Evolutionary conservation across 2,888 invertebrate genomes (phyloP).

Genomic region (Dolomedes plantarius): DNA sequence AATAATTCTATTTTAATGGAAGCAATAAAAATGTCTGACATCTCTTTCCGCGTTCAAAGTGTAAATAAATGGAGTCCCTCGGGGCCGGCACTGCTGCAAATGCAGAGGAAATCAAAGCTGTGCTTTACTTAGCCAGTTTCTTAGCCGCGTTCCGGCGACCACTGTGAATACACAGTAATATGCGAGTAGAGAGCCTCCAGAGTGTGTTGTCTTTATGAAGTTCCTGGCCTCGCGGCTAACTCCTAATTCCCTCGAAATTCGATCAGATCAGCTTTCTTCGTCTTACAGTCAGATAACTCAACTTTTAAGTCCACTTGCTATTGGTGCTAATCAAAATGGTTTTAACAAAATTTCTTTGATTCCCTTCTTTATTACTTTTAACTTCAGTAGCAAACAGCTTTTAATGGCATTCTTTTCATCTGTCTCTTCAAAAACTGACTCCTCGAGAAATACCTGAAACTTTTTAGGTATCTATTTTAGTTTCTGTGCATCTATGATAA

Average conservation of each 20-base stretch:
- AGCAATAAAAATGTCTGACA: conserved; percentile 9
- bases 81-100: conserved; percentile 31
- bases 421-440: too few relatives aligned
- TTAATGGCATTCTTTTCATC: too few relatives aligned
- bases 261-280: conserved; percentile 44
- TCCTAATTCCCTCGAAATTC: conserved; percentile 49
- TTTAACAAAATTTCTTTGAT: conserved; percentile 49
- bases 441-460: too few relatives aligned
- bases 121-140: conserved; percentile 65
- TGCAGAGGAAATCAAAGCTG: conserved; percentile 68
- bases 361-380: not conserved
- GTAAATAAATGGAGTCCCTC: conserved; percentile 54
- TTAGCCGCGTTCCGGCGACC: conserved; percentile 52
- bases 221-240: conserved; percentile 55
- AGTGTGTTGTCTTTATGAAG: conserved; percentile 58
- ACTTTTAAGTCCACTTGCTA: conserved; percentile 39
- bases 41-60: conserved; percentile 31
- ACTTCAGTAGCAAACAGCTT: too few relatives aligned
- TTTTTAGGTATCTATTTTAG: too few relatives aligned
- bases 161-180: conserved; percentile 56
- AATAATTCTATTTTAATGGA: conserved; percentile 14
- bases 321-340: conserved; percentile 49
- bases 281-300: too few relatives aligned
- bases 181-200: conserved; percentile 53
- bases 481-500: too few relatives aligned